Conservation (phyloP, 2,888 invertebrate genomes). For the Acleris cristana region DNA sequence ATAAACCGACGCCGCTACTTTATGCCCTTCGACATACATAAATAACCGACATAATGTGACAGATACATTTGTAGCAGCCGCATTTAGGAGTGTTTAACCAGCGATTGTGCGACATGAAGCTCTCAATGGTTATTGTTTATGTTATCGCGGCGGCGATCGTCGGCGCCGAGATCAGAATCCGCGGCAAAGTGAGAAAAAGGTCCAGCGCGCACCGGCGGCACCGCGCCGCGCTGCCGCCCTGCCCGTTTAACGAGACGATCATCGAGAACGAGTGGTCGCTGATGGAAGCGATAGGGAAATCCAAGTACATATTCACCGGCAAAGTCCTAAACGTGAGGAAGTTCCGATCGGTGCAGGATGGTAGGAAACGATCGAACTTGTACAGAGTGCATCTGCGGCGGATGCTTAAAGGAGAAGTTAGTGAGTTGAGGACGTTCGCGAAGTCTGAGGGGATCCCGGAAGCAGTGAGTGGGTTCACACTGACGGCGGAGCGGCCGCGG, state of each 20-base stretch:
- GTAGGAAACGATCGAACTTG: conserved; percentile 68
- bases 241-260: conserved; percentile 79
- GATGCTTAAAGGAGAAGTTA: conserved; percentile 74
- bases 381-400: conserved; percentile 76
- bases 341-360: conserved; percentile 60
- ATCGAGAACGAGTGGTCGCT: conserved; percentile 79
- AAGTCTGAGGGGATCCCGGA: conserved; percentile 64
- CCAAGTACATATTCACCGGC: conserved; percentile 80
- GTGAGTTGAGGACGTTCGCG: conserved; percentile 67
- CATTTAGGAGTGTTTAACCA: conserved; percentile 66
- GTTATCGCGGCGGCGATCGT: conserved; percentile 72
- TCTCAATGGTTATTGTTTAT: conserved; percentile 72
- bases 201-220: conserved; percentile 69
- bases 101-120: conserved; percentile 71
- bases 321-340: conserved; percentile 78
- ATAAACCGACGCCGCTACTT: conserved; percentile 66
- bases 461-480: conserved; percentile 69
- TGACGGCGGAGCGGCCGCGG: conserved; percentile 66
- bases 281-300: conserved; percentile 78
- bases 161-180: conserved; percentile 74
- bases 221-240: conserved; percentile 72
- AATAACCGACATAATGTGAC: conserved; percentile 79
- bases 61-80: conserved; percentile 70
- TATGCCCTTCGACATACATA: conserved; percentile 68
- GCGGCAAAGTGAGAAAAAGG: conserved; percentile 79